Conservation (phyloP, 2,797 vertebrate genomes). For the Cyclopterus lumpus region DNA sequence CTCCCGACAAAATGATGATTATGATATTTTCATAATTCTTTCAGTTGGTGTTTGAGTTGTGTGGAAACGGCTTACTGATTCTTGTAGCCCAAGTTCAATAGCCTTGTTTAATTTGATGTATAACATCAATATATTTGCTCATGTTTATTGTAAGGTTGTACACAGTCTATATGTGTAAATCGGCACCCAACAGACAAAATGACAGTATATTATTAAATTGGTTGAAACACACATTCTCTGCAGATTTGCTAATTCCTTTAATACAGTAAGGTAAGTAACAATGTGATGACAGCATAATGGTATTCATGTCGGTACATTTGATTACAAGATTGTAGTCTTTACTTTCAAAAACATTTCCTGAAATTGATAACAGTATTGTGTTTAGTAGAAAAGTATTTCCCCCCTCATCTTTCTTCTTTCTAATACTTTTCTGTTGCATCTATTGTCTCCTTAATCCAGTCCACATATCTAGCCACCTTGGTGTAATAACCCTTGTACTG, state of each 20-base stretch:
- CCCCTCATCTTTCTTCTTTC: neutral
- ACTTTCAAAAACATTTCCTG: neutral
- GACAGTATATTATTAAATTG: neutral
- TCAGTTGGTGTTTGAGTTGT: too few species aligned
- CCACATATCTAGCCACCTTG: conserved; percentile 88
- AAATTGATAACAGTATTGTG: neutral
- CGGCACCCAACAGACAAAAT: conserved; percentile 1
- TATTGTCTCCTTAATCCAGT: conserved; percentile 90
- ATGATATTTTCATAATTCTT: too few species aligned
- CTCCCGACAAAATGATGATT: too few species aligned
- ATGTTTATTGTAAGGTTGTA: too few species aligned
- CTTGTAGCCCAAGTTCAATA: too few species aligned
- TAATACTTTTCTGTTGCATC: conserved; percentile 39
- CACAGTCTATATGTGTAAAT: too few species aligned
- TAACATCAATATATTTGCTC: too few species aligned
- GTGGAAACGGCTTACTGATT: too few species aligned
- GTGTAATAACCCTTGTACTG: conserved; percentile 88
- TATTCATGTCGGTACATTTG: conserved; percentile 25
- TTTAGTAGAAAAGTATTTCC: conserved; percentile 2
- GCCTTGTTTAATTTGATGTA: too few species aligned
- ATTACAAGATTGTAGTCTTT: conserved; percentile 29
- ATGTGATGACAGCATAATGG: conserved; percentile 5
- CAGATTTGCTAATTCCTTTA: conserved; percentile 41
- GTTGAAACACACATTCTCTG: conserved; percentile 4
- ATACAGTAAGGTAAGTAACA: conserved; percentile 11